These are phyloP conservation scores for Cotesia typhae DNA, from an alignment of 1,140 invertebrate species.

Conservation along the genomic window DNA sequence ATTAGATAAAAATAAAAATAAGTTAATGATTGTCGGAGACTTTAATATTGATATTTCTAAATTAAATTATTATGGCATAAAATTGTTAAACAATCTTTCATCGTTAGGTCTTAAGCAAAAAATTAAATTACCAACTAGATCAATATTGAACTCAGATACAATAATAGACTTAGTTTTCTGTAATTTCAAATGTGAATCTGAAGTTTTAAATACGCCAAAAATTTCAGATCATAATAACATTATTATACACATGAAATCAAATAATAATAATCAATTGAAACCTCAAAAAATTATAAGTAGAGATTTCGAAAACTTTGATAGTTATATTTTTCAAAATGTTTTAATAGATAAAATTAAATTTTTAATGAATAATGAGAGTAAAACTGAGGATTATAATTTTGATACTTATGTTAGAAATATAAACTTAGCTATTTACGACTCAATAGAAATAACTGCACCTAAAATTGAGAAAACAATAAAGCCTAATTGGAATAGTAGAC, in stretches of 20 bases:
- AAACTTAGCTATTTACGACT: not conserved
- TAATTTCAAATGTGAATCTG: constrained; percentile 7
- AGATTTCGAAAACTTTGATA: not conserved
- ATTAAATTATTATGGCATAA: constrained; percentile 20
- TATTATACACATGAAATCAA: not conserved
- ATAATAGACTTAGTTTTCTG: constrained; percentile 29
- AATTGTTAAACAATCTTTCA: not conserved
- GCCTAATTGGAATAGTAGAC: constrained; percentile 2
- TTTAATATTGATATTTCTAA: constrained; percentile 29
- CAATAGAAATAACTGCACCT: not conserved
- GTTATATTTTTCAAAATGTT: not conserved
- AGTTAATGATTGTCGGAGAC: constrained; percentile 28
- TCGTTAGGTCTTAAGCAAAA: constrained; percentile 33
- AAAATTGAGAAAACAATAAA: not conserved
- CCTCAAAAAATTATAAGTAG: not conserved
- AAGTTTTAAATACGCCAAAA: constrained; percentile 26
- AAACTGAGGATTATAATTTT: not conserved
- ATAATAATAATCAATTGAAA: not conserved
- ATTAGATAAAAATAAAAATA: not conserved
- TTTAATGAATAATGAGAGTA: not conserved
- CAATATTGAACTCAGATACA: constrained; percentile 16
- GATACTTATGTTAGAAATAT: not conserved
- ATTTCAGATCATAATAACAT: constrained; percentile 26
- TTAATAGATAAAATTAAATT: not conserved
- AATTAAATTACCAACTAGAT: constrained; percentile 24